Percentiles rank a stretch among this genome's conserved stretches.
These are phyloP conservation scores for Pachliopta kotzebuea DNA, from an alignment of 2,888 invertebrate genomes.

Conservation along the genomic window DNA sequence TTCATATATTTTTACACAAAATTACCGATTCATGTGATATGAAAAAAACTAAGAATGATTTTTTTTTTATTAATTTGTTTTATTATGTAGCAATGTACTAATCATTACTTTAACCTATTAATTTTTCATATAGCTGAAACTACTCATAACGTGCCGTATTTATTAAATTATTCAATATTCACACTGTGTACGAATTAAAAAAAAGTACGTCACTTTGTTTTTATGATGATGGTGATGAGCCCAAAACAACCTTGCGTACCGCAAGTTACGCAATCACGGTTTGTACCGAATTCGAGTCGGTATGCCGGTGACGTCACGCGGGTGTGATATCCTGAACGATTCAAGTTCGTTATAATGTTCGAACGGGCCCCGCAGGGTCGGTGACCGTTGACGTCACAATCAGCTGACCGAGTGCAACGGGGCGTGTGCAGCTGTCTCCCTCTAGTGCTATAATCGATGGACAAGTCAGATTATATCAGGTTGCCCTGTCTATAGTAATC, in stretches of 20 bases:
- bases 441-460: slow-evolving; percentile 29
- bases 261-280: slow-evolving; percentile 26
- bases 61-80: too few relatives aligned
- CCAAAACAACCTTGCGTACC: slow-evolving; percentile 28
- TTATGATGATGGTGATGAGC: slow-evolving; percentile 22
- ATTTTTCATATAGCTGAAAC: too few relatives aligned
- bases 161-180: not conserved
- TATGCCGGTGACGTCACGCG: slow-evolving; percentile 51
- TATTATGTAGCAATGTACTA: too few relatives aligned
- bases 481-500: slow-evolving; percentile 28
- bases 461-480: slow-evolving; percentile 27
- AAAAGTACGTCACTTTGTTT: slow-evolving; percentile 1
- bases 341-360: slow-evolving; percentile 38
- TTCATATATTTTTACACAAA: too few relatives aligned
- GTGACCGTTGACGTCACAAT: slow-evolving; percentile 70
- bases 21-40: too few relatives aligned
- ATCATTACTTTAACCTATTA: too few relatives aligned
- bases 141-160: too few relatives aligned
- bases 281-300: slow-evolving; percentile 30
- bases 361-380: slow-evolving; percentile 48
- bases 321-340: slow-evolving; percentile 40
- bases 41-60: too few relatives aligned
- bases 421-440: slow-evolving; percentile 33
- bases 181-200: not conserved
- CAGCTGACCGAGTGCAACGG: slow-evolving; percentile 64